A percentile compares a stretch with the other conserved stretches of the same genome.
Conservation (phyloP, 2,797 vertebrate genomes). For the Acanthis flammea region DNA sequence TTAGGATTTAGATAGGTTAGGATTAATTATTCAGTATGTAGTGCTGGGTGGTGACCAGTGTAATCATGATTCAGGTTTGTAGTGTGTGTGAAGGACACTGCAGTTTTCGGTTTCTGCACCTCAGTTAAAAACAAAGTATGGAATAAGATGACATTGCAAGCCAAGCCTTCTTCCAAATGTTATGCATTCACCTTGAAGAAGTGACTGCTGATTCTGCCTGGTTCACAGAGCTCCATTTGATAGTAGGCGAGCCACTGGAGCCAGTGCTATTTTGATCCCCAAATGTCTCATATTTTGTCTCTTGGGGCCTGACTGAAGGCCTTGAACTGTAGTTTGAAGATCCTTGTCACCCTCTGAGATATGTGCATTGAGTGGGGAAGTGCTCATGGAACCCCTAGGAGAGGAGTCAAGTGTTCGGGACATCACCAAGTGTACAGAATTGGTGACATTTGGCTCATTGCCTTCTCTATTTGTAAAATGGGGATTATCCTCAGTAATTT, state of each 20-base stretch:
- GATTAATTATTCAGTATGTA: not conserved
- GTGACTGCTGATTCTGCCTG: not conserved
- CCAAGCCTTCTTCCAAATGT: not conserved
- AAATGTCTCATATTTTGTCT: not conserved
- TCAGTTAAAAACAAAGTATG: not conserved
- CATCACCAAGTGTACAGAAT: not conserved
- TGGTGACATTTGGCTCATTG: not conserved
- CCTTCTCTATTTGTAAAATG: not conserved
- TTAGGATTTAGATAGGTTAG: not conserved
- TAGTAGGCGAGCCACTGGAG: not conserved
- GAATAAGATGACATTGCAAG: not conserved
- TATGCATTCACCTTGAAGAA: not conserved
- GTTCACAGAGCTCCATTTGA: not conserved
- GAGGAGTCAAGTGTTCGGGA: not conserved
- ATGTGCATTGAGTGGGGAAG: rapidly evolving
- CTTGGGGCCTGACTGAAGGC: not conserved
- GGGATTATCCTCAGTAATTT: not conserved
- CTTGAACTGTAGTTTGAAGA: not conserved
- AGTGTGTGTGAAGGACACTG: not conserved
- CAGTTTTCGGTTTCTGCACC: not conserved
- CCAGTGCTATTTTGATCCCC: not conserved
- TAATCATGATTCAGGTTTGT: not conserved
- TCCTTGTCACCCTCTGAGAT: not conserved
- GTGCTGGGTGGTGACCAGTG: not conserved
- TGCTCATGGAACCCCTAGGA: not conserved